These are phyloP conservation scores for Lithosia quadra DNA, from an alignment of 2,888 invertebrate species.

Conservation along the genomic window DNA sequence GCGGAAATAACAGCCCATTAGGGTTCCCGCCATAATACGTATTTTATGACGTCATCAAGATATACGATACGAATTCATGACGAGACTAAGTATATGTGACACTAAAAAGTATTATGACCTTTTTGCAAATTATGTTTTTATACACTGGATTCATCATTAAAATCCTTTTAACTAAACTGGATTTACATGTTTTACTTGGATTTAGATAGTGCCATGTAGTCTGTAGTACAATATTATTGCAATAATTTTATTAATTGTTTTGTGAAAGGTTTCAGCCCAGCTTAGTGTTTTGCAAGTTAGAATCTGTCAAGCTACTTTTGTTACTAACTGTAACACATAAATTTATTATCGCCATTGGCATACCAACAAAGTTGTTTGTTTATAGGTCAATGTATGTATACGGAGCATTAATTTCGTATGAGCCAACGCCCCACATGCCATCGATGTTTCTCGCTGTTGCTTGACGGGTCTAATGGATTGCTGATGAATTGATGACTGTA, in stretches of 20 bases:
- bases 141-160: not conserved
- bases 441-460: constrained; percentile 1
- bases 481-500: not conserved
- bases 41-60: constrained; percentile 61
- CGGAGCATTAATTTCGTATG: constrained; percentile 1
- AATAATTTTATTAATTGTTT: not conserved
- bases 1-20: constrained; percentile 60
- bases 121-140: constrained; percentile 11
- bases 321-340: not conserved
- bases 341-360: no score
- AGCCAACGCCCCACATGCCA: not conserved
- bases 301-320: not conserved
- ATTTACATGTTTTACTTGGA: not conserved
- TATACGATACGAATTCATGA: constrained; percentile 37
- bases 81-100: constrained; percentile 16
- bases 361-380: not conserved
- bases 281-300: not conserved
- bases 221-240: not conserved
- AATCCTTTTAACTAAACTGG: not conserved
- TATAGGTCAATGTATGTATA: constrained; percentile 3
- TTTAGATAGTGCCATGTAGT: not conserved
- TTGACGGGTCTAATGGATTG: not conserved
- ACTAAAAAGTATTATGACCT: constrained; percentile 11
- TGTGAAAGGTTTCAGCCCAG: not conserved
- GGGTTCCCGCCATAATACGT: constrained; percentile 48